Base-by-base conservation (phyloP, 2,797 vertebrate genomes). In the Rhinophrynus dorsalis region DNA sequence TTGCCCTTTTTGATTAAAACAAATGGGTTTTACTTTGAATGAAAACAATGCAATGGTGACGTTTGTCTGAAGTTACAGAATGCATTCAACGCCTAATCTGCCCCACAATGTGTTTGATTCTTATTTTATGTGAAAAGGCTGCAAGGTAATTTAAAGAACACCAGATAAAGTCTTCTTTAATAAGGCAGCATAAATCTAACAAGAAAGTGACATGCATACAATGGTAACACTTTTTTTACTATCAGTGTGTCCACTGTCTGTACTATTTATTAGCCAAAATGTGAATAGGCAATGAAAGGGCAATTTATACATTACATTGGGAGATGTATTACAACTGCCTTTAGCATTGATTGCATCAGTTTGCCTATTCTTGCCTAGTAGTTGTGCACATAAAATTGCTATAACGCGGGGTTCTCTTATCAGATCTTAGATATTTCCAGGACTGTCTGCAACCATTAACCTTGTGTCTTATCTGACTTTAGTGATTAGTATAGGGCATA, bases 371-470 rank as follows among this genome's bases (percentile, higher is more conserved):
- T 87, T 78, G 79, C 82, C 75, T 73, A 83, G 89, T 84, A 85
- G 86, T 82, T 77, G 76, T 80, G 83, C 67, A 71, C 68, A 74
- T 56, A 82, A 81, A 79, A 80, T 74, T 68, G 81, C 85, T 86
- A 83, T 89, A 88, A 87, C 84, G 82, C 78, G 78, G 78, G 80
- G 78, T 78, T 82, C 78, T 85, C 86, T 96, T 96, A 97, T 96
- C 94, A 91, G 84, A 90, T 93, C 88, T 88, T 83, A 87, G 91
- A 90, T 90, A 91, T 86, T 87, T 90, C 89, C 86, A 88, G 83
- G 92, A 88, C 90, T 90, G 92, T 91, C 93, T 88, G 89, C 85
- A 79, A 71, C 89, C 92, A 94, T 95, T 97, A 96, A 96, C 93
- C 93, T 92, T 90, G 88, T 86, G 75, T 91, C 91, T 92, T 92